Conservation (phyloP, 1,140 invertebrate genomes). For the Cyphomyrmex costatus region DNA sequence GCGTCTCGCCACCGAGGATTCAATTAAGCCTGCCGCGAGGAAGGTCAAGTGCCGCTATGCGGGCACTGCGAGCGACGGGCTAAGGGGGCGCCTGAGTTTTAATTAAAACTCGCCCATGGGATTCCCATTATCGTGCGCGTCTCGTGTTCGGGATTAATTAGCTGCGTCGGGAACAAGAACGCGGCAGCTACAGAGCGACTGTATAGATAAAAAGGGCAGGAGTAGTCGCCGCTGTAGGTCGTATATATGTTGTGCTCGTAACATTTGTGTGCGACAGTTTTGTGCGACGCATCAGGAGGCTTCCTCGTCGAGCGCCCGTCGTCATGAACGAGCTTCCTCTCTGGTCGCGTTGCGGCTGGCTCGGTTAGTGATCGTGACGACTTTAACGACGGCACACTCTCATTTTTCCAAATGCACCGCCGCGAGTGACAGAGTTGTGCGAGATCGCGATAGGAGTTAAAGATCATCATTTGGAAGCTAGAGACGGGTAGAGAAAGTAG, state of each 20-base stretch:
- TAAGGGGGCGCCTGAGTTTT: slow-evolving; percentile 59
- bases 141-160: slow-evolving; percentile 69
- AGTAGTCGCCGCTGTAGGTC: slow-evolving; percentile 14
- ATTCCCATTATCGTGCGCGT: slow-evolving; percentile 50
- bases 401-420: not conserved
- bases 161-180: slow-evolving; percentile 20
- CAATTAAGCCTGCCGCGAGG: slow-evolving; percentile 69
- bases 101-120: slow-evolving; percentile 68
- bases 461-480: not conserved
- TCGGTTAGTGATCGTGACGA: slow-evolving; percentile 16
- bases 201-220: slow-evolving; percentile 5
- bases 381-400: slow-evolving; percentile 4
- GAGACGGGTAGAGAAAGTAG: not conserved
- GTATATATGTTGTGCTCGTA: slow-evolving; percentile 15
- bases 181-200: not conserved
- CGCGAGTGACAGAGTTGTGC: slow-evolving; percentile 76
- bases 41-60: slow-evolving; percentile 73
- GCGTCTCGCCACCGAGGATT: slow-evolving; percentile 55
- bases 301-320: slow-evolving; percentile 14
- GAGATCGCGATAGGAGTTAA: slow-evolving; percentile 51
- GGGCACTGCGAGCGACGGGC: slow-evolving; percentile 58
- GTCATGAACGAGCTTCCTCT: slow-evolving; percentile 43
- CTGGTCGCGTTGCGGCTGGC: slow-evolving; percentile 18
- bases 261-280: not conserved
- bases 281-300: slow-evolving; percentile 6